A percentile compares a stretch with the other conserved stretches of the same genome.
Evolutionary conservation across 2,797 vertebrate genomes (phyloP).

Genomic region (Pempheris klunzingeri): DNA sequence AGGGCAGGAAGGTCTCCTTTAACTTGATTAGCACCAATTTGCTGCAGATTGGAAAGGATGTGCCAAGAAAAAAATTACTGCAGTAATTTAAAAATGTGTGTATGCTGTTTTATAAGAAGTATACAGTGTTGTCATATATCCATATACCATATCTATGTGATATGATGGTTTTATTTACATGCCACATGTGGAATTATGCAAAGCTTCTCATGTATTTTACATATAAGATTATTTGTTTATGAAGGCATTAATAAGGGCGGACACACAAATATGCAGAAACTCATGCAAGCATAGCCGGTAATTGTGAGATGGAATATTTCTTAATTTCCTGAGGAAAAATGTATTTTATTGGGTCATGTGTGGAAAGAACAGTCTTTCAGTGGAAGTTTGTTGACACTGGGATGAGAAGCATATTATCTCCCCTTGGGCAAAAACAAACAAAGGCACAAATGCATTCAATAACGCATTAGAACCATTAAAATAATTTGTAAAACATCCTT

Average conservation of each 20-base stretch:
- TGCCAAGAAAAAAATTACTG: slow-evolving; percentile 39
- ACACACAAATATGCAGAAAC: slow-evolving; percentile 16
- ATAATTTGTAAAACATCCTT: slow-evolving; percentile 51
- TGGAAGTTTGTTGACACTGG: slow-evolving; percentile 61
- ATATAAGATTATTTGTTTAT: slow-evolving; percentile 28
- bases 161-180: slow-evolving; percentile 12
- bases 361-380: slow-evolving; percentile 54
- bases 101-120: slow-evolving; percentile 15
- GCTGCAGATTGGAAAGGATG: slow-evolving; percentile 52
- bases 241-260: slow-evolving; percentile 21
- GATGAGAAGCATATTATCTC: slow-evolving; percentile 54
- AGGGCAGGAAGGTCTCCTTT: slow-evolving; percentile 64
- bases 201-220: slow-evolving; percentile 8
- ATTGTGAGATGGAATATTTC: slow-evolving; percentile 31
- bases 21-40: slow-evolving; percentile 69
- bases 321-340: slow-evolving; percentile 57
- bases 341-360: slow-evolving; percentile 57
- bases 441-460: slow-evolving; percentile 60
- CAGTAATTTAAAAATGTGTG: slow-evolving; percentile 44
- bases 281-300: slow-evolving; percentile 29
- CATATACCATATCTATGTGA: slow-evolving; percentile 1
- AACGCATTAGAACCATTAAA: slow-evolving; percentile 55
- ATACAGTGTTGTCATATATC: not conserved
- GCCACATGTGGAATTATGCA: slow-evolving; percentile 16
- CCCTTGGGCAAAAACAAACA: slow-evolving; percentile 68